phyloP scores from a whole-genome alignment of 2,113 vertebrate genomes.

The Notothenia rossii region DNA sequence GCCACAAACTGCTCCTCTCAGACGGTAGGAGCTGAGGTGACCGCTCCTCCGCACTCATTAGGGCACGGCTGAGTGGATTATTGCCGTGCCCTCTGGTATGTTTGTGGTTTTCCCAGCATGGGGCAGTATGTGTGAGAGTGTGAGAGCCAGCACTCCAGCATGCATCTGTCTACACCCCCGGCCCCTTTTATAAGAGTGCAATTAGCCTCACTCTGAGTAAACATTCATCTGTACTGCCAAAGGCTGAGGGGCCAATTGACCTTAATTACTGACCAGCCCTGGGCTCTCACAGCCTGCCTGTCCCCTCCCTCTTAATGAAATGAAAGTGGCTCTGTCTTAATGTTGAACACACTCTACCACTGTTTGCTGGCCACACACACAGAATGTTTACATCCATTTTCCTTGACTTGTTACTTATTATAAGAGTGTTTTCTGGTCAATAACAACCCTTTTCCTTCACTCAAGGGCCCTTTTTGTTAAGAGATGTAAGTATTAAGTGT shows the following conservation, averaged over 20 bases:
- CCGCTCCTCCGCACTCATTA: conserved; percentile 72
- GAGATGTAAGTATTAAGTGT: conserved; percentile 71
- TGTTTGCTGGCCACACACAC: conserved; percentile 67
- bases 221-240: conserved; percentile 79
- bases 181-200: conserved; percentile 77
- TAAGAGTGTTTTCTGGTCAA: conserved; percentile 52
- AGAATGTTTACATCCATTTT: conserved; percentile 36
- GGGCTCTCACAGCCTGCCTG: conserved; percentile 63
- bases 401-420: conserved; percentile 41
- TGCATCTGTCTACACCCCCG: conserved; percentile 72
- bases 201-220: conserved; percentile 81
- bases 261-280: conserved; percentile 78
- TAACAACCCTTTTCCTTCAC: conserved; percentile 63
- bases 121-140: conserved; percentile 68
- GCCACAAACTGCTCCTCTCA: conserved; percentile 47
- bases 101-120: conserved; percentile 79
- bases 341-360: conserved; percentile 51
- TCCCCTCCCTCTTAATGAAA: conserved; percentile 69
- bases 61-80: conserved; percentile 72
- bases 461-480: conserved; percentile 60
- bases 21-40: conserved; percentile 56
- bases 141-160: conserved; percentile 69
- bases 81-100: conserved; percentile 75
- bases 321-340: conserved; percentile 73
- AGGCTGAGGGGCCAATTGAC: conserved; percentile 82